Evolutionary conservation across 2,797 vertebrate genomes (phyloP).

Genomic region (Distichodus sexfasciatus): DNA sequence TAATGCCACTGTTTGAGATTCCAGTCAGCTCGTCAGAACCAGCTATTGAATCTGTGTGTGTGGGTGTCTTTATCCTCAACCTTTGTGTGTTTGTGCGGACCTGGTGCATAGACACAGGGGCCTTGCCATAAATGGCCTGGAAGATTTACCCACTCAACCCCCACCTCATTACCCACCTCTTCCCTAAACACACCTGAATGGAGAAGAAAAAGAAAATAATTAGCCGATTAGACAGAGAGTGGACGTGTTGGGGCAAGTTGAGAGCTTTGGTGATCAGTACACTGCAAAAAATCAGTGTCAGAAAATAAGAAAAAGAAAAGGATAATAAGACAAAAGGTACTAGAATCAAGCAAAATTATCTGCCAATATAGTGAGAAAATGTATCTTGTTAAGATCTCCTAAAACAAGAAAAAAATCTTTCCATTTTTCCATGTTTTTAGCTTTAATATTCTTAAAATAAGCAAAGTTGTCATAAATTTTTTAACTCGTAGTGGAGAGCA

Average conservation of each 20-base stretch:
- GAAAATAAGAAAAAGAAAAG: background rate
- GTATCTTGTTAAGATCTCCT: no score
- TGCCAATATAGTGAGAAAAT: no score
- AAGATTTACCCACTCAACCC: background rate
- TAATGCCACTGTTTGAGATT: slow-evolving; percentile 49
- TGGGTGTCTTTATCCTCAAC: slow-evolving; percentile 24
- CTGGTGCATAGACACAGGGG: background rate
- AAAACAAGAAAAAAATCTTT: no score
- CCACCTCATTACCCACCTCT: background rate
- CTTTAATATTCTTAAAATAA: no score
- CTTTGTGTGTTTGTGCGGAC: slow-evolving; percentile 8
- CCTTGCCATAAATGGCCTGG: background rate
- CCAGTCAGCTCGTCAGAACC: slow-evolving; percentile 48
- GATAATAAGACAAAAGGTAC: no score
- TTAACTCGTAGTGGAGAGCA: no score
- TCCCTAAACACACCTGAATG: slow-evolving; percentile 13
- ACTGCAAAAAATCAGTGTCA: background rate
- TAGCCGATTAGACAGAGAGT: slow-evolving; percentile 46
- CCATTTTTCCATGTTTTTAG: no score
- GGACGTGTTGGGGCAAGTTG: slow-evolving; percentile 59
- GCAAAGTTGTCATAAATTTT: no score
- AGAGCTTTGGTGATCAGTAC: slow-evolving; percentile 56
- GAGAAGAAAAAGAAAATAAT: slow-evolving; percentile 45
- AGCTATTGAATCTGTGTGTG: slow-evolving; percentile 49
- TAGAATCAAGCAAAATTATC: no score